Conservation (phyloP, 1,140 invertebrate species). For the Neocloeon triangulifer region DNA sequence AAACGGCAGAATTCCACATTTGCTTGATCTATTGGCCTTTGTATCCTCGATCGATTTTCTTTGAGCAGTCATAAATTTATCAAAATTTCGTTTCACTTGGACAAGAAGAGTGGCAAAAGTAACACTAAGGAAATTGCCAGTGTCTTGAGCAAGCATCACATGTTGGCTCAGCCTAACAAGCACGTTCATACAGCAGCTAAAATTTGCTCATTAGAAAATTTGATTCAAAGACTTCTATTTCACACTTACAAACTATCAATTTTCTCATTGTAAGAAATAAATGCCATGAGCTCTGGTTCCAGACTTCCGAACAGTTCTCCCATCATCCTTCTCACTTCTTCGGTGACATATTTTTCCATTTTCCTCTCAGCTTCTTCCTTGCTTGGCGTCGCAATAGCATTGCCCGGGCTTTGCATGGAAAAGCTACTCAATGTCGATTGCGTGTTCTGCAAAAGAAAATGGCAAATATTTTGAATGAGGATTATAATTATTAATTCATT, state of each 20-base stretch:
- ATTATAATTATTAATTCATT: no score
- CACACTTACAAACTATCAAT: conserved; percentile 67
- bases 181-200: conserved; percentile 77
- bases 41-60: conserved; percentile 63
- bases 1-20: conserved; percentile 82
- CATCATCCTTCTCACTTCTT: conserved; percentile 68
- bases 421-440: conserved; percentile 28
- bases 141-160: conserved; percentile 73
- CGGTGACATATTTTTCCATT: conserved; percentile 44
- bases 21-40: conserved; percentile 42
- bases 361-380: conserved; percentile 18
- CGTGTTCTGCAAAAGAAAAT: conserved; percentile 23
- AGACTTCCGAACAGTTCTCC: conserved; percentile 62
- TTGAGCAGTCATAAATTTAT: conserved; percentile 76
- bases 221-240: not conserved
- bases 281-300: conserved; percentile 63
- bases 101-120: conserved; percentile 72
- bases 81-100: conserved; percentile 86
- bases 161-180: conserved; percentile 73
- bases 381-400: not conserved
- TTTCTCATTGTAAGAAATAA: conserved; percentile 66
- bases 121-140: conserved; percentile 76
- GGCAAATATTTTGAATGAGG: no score
- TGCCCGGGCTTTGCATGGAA: no score
- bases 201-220: conserved; percentile 12